phyloP scores from a whole-genome alignment of 2,888 invertebrate genomes.

The Taphrorychus bicolor region DNA sequence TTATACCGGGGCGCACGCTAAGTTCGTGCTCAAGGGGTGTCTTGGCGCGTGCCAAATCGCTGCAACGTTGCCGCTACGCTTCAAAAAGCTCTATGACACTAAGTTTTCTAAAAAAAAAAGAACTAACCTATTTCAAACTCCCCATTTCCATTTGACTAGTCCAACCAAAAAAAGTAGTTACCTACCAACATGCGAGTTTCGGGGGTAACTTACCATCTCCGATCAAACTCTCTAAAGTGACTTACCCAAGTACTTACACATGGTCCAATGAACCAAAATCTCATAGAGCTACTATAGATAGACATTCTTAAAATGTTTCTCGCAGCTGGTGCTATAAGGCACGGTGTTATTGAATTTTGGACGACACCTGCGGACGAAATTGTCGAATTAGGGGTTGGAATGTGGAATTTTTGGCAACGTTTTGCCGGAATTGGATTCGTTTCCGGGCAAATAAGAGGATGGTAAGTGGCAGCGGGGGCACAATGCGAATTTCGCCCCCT shows the following conservation, averaged over 20 bases:
- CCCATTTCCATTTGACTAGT: too few species aligned
- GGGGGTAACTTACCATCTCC: too few species aligned
- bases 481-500: background rate
- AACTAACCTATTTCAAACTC: too few species aligned
- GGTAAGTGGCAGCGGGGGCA: background rate
- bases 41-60: conserved; percentile 37
- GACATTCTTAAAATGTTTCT: conserved; percentile 8
- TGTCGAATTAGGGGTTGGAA: background rate
- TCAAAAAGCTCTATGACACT: background rate
- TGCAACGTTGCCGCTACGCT: background rate
- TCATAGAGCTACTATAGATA: background rate
- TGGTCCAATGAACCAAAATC: background rate
- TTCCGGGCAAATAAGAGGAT: background rate
- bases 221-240: too few species aligned
- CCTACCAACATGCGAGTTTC: too few species aligned
- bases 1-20: conserved; percentile 40
- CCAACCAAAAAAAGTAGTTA: too few species aligned
- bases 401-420: background rate
- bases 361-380: conserved; percentile 10
- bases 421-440: background rate
- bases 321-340: conserved; percentile 15
- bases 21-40: conserved; percentile 38
- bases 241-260: too few species aligned
- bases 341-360: conserved; percentile 5
- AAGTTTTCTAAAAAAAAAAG: too few species aligned